Evolutionary conservation across 92 coral and sea anemone genomes (phyloP), one percentile per base, ranked within the genome.

Genomic region (Parazoanthus darwini): DNA sequence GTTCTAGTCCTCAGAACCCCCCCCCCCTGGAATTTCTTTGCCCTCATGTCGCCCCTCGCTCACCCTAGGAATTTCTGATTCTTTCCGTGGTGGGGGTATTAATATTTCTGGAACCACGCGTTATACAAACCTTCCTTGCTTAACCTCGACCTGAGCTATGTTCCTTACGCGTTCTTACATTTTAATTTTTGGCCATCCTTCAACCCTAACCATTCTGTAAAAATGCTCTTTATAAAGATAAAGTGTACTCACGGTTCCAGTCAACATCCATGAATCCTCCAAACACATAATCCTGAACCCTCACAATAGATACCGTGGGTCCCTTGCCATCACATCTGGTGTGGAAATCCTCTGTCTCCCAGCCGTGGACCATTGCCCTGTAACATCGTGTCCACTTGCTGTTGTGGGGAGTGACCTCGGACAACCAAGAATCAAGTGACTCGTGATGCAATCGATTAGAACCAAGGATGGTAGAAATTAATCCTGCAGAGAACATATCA

Each of bases 181-280:
- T 39, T 39, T 39, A 39, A 39, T 2, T 39, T 39, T 39, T 39
- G 42, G 42, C 42, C 42, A 4, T 39, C 42, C 42, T 39, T 39
- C 42, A 39, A 39, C 42, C 42, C 4, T 39, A 39, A 39, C 42
- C 0, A 39, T 39, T 4, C 42, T 39, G 42, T 39, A 39, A 39
- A 39, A 39, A 39, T 39, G 42, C 42, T 39, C 42, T 4, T 39
- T 4, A 39, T 39, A 39, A 39, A 39, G 10, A 11, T 23, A 51
- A 42, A 56, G 76, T 8, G 20, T 82, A 46, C 87, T 84, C 26
- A 84, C 87, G 65, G 42, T 84, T 72, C 87, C 87, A 84, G 43
- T 58, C 72, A 38, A 72, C n/a, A 84, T 84, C 79, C 22, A 84
- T 84, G 48, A 72, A 84, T 13, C 87, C 87, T 84, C 87, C 87